Evolutionary conservation across 2,797 vertebrate species (phyloP).

Genomic region (Pseudochromis fuscus): DNA sequence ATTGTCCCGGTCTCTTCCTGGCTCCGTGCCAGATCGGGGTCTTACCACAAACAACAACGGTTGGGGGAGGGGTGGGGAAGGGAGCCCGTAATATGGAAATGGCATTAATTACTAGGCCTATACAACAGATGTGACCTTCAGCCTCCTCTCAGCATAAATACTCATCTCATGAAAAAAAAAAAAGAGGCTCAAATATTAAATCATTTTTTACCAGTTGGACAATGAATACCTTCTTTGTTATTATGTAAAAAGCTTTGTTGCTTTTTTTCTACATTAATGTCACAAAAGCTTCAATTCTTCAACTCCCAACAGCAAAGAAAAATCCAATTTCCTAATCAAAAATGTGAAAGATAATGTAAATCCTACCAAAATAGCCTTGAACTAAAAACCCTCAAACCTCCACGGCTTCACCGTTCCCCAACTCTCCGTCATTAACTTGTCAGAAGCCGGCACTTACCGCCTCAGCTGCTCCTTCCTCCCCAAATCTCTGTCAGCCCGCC

Average conservation of each 20-base stretch:
- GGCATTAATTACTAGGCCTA: slow-evolving; percentile 75
- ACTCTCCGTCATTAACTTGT: slow-evolving; percentile 68
- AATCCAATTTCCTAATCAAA: slow-evolving; percentile 43
- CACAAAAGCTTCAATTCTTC: slow-evolving; percentile 13
- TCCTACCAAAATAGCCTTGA: slow-evolving; percentile 43
- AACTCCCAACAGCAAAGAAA: slow-evolving; percentile 22
- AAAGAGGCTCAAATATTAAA: slow-evolving; percentile 20
- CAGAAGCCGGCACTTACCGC: slow-evolving; percentile 52
- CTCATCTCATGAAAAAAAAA: slow-evolving; percentile 39
- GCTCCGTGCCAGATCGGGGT: slow-evolving; percentile 69
- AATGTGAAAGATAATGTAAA: slow-evolving; percentile 44
- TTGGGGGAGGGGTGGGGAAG: slow-evolving; percentile 14
- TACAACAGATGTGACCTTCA: slow-evolving; percentile 82
- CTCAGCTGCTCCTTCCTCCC: slow-evolving; percentile 25
- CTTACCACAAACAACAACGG: slow-evolving; percentile 68
- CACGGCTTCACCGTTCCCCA: slow-evolving; percentile 32
- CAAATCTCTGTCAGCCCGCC: slow-evolving; percentile 38
- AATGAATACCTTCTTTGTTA: not conserved
- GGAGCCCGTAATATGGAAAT: slow-evolving; percentile 78
- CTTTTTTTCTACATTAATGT: not conserved
- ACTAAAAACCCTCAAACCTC: slow-evolving; percentile 46
- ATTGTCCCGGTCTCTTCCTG: slow-evolving; percentile 74
- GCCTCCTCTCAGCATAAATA: slow-evolving; percentile 59
- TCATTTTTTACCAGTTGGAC: slow-evolving; percentile 10
- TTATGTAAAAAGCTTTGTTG: not conserved